These are phyloP conservation scores for Montifringilla adamsi DNA, from an alignment of 2,113 vertebrate genomes.

Conservation along the genomic window DNA sequence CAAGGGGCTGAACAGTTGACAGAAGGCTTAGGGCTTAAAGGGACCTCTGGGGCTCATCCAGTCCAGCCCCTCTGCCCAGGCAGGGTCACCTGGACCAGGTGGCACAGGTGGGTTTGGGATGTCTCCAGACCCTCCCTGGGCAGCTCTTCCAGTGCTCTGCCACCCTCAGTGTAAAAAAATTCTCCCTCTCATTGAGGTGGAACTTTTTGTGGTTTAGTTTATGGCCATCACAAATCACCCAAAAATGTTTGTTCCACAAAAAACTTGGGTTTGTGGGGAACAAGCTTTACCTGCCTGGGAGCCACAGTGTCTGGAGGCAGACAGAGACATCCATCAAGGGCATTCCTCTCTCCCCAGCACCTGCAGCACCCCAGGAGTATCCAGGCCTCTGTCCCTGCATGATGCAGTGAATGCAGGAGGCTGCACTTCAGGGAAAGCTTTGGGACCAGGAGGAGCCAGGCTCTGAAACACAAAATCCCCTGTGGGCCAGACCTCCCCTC, in stretches of 20 bases:
- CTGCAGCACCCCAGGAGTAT: not conserved
- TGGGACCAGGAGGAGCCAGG: not conserved
- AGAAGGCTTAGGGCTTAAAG: not conserved
- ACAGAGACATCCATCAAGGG: not conserved
- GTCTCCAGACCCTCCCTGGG: not conserved
- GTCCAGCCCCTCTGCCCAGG: not conserved
- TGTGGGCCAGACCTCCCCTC: not conserved
- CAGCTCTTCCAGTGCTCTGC: not conserved
- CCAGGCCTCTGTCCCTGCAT: not conserved
- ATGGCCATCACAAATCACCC: not conserved
- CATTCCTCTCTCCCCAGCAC: not conserved
- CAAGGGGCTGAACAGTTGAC: not conserved
- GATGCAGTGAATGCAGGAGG: not conserved
- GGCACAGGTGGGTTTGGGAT: not conserved
- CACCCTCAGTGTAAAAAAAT: not conserved
- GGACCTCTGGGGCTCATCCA: not conserved
- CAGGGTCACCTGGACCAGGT: not conserved
- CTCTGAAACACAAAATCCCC: not conserved
- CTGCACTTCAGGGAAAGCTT: not conserved
- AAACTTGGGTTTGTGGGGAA: not conserved
- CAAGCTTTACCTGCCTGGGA: not conserved
- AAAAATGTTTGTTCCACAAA: not conserved
- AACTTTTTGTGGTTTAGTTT: not conserved
- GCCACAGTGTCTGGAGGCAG: not conserved
- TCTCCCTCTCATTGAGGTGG: not conserved